Evolutionary conservation across 1,140 invertebrate genomes (phyloP), one percentile per base, ranked within the genome.

Genomic region (Cherax quadricarinatus): DNA sequence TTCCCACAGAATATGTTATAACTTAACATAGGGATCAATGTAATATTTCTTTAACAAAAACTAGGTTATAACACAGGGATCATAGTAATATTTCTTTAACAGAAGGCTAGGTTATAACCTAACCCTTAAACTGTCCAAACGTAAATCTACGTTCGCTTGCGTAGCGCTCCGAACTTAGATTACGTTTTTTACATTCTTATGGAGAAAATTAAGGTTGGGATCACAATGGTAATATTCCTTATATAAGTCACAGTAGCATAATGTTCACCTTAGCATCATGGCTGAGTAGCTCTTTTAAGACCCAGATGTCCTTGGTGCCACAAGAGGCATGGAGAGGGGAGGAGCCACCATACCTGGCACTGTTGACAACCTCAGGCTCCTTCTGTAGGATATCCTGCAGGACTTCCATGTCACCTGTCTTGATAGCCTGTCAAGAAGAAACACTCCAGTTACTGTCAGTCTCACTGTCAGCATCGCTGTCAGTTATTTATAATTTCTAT

Each of bases 381-480:
- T 57, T 10, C 86, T 60, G 21, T 12, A 88, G 24, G 5, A 41
- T 21, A 7, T 24, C 75, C 48, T 80, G 18, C 24, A 80, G 5
- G 18, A 3, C 49, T 24, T 6, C 6, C 12, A 60, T 12, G 21
- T 88, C 75, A 80, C 86, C 75, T 4, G 21, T 80, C 10, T 88
- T 66, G 75, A 88, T 88, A 21, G 86, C 86, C 86, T 88, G 86
- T 49, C 12, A 41, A 70, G 12, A 21, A 21, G 4, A n/a, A 66
- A 9, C 7, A 80, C 30, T 41, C 30, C 30, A 60, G 3, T 60
- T 10, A 66, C 14, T 12, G 79, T 49, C 41, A 48, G 6, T 75
- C 21, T 6, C 5, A 21, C 16, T 18, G 12, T 21, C 10, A 18
- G 14, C 10, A 0, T 51, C 14, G 1, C 48, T 51, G 21, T 3